phyloP scores from a whole-genome alignment of 2,888 invertebrate genomes.

The Diadegma fenestrale region DNA sequence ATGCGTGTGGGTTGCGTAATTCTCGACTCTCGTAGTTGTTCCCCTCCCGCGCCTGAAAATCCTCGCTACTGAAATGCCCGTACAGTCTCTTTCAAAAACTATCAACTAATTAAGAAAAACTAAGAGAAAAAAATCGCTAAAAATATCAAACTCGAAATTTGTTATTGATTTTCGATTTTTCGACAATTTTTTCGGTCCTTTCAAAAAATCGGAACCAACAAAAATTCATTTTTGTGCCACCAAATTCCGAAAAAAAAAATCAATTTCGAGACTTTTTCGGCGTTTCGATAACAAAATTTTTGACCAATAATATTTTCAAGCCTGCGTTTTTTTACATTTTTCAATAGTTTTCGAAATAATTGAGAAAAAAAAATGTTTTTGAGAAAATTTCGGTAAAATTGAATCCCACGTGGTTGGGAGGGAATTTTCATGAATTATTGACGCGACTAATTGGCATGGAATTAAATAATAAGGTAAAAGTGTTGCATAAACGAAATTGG shows the following conservation, averaged over 20 bases:
- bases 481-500: neutral
- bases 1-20: conserved; percentile 48
- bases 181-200: neutral
- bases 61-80: neutral
- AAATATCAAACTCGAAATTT: neutral
- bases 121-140: neutral
- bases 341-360: neutral
- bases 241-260: neutral
- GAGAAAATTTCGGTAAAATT: neutral
- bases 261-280: neutral
- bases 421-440: neutral
- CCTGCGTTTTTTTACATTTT: neutral
- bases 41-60: neutral
- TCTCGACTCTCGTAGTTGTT: conserved; percentile 18
- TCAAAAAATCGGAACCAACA: too few species aligned
- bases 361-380: neutral
- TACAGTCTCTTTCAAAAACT: conserved; percentile 10
- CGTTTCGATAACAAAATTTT: too few species aligned
- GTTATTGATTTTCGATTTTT: neutral
- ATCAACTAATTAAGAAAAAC: neutral
- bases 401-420: neutral
- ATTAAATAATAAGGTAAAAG: neutral
- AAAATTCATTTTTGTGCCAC: neutral
- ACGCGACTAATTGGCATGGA: neutral
- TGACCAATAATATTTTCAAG: too few species aligned